Percentiles rank a stretch among this genome's conserved stretches.
Conservation (phyloP, 1,140 invertebrate genomes). For the Apis laboriosa region DNA sequence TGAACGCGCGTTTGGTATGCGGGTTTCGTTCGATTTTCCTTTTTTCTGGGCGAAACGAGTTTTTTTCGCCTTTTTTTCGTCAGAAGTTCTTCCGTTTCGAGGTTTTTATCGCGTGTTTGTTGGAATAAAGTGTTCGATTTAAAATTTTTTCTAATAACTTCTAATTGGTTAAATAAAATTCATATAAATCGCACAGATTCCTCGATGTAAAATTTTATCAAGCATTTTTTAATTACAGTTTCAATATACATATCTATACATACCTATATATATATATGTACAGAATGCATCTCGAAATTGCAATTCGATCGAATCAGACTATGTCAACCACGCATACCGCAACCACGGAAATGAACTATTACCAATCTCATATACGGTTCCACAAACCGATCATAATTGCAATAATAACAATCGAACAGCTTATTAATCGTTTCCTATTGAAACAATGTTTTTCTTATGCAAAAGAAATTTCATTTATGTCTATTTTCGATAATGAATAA, state of each 20-base stretch:
- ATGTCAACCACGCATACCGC: constrained; percentile 5
- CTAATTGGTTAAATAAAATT: no score
- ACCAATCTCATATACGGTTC: not conserved
- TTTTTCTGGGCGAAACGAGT: not conserved
- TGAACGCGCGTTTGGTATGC: not conserved
- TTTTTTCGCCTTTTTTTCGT: no score
- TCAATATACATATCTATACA: not conserved
- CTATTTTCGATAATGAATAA: no score
- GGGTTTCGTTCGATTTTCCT: not conserved
- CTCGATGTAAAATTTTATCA: no score
- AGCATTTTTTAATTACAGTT: not conserved
- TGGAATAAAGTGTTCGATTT: no score
- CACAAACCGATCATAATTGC: not conserved
- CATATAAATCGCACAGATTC: not conserved
- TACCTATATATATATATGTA: no score
- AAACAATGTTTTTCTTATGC: not conserved
- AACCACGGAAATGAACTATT: constrained; percentile 39
- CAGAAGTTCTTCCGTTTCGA: no score
- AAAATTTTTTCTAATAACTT: no score
- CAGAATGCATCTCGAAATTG: constrained; percentile 25
- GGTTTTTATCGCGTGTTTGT: no score
- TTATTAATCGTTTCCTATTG: not conserved
- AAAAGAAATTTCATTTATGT: not conserved
- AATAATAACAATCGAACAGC: not conserved
- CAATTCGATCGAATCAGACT: constrained; percentile 39